Base-by-base conservation (phyloP, 2,797 vertebrate species). In the Hydrocynus forskahlii region DNA sequence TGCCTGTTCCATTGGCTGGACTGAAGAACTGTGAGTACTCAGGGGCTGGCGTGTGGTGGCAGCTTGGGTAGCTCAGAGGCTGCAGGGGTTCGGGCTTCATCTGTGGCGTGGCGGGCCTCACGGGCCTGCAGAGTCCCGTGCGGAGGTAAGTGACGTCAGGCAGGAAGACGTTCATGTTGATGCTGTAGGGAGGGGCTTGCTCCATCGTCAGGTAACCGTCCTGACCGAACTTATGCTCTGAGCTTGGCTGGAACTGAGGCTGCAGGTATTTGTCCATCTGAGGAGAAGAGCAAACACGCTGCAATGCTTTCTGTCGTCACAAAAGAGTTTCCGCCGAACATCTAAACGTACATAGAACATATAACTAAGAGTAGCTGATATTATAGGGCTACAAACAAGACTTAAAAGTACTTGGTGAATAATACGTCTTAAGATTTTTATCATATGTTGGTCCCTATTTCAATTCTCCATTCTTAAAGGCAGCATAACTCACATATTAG, bases 81-180 rank as follows among this genome's bases (percentile, higher is more conserved):
- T 95, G 92, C 0, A 95, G 89, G 0, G 96, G 96, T 88, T 99
- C 97, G 0, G 95, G 94, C 94, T 99, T 98, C 90, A 98, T 95
- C 80, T 95, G 94, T 48, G 94, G 90, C 55, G 94, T 92, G 0
- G 92, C 88, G 14, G 94, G 94, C 86, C 95, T 96, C 90, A 95
- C 89, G 1, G 96, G 93, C 91, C 96, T 95, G 92, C 96, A 97
- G 80, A 97, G 93, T 86, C 96, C 96, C 19, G 97, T 96, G 91
- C 96, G 95, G 90, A 98, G 93, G 87, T 97, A 96, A 48, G 96
- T 93, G 82, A 97, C 94, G 60, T 99, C 97, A 0, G 97, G 97
- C 43, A 98, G 94, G 81, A 97, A 96, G 91, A 98, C 94, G 66
- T 97, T 98, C 96, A 98, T 98, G 93, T 97, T 99, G 91, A 97